Percentiles rank a stretch among this genome's conserved stretches.
These are phyloP conservation scores for Nebria brevicollis DNA, from an alignment of 2,888 invertebrate species.

Conservation along the genomic window DNA sequence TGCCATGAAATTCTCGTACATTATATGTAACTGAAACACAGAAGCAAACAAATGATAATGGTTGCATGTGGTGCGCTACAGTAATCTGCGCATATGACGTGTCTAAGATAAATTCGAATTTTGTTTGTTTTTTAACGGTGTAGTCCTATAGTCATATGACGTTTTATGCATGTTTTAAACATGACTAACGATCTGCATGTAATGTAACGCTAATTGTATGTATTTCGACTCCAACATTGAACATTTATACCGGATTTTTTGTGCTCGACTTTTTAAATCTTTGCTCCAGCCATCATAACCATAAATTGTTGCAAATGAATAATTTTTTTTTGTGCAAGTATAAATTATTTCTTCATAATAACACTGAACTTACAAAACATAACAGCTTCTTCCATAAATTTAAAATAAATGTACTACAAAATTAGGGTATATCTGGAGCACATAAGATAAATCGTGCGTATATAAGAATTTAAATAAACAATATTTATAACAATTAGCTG, in stretches of 20 bases:
- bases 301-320: not conserved
- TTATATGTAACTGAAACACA: too few species aligned
- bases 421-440: not conserved
- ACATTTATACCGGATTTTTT: not conserved
- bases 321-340: not conserved
- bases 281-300: not conserved
- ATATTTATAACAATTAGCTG: too few species aligned
- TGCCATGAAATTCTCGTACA: too few species aligned
- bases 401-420: not conserved
- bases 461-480: too few species aligned
- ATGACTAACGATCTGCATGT: not conserved
- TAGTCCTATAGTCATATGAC: not conserved
- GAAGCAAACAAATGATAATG: not conserved
- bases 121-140: not conserved
- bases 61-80: not conserved
- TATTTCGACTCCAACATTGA: not conserved
- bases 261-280: not conserved
- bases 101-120: not conserved
- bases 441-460: too few species aligned
- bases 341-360: not conserved
- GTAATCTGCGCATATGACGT: not conserved
- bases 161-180: slow-evolving; percentile 1
- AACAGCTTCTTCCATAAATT: not conserved
- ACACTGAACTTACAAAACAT: not conserved
- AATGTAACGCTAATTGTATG: not conserved